Evolutionary conservation across 1,140 invertebrate genomes (phyloP).

Genomic region (Solenopsis invicta): DNA sequence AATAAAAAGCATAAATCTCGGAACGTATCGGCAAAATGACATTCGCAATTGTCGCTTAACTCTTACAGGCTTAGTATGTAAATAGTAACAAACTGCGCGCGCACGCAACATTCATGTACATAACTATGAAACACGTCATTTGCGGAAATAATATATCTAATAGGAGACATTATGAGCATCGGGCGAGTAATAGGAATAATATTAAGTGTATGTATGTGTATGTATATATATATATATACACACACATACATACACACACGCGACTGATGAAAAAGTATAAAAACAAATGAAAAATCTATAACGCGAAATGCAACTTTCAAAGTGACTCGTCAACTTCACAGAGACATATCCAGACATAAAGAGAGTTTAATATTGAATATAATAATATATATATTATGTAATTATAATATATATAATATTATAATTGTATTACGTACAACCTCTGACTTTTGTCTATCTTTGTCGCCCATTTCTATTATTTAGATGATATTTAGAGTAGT

Average conservation of each 20-base stretch:
- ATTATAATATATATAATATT: neutral
- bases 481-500: conserved; percentile 45
- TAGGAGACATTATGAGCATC: conserved; percentile 45
- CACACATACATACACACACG: neutral
- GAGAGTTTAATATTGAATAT: neutral
- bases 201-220: neutral
- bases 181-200: conserved; percentile 51
- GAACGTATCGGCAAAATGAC: conserved; percentile 28
- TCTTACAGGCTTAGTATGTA: conserved; percentile 59
- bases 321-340: neutral
- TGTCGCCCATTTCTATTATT: conserved; percentile 33
- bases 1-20: conserved; percentile 45
- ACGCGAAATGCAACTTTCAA: conserved; percentile 58
- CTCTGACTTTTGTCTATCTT: neutral
- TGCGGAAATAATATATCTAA: conserved; percentile 36
- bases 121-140: conserved; percentile 27
- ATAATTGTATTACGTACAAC: neutral
- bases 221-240: no score
- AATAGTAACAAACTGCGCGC: conserved; percentile 61
- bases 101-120: conserved; percentile 61
- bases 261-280: conserved; percentile 67
- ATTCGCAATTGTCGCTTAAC: conserved; percentile 61
- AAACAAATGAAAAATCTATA: conserved; percentile 66
- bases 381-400: conserved; percentile 1
- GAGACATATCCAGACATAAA: neutral